A percentile compares a stretch with the other conserved stretches of the same genome.
Conservation (phyloP, 2,888 invertebrate genomes). For the Rutpela maculata region DNA sequence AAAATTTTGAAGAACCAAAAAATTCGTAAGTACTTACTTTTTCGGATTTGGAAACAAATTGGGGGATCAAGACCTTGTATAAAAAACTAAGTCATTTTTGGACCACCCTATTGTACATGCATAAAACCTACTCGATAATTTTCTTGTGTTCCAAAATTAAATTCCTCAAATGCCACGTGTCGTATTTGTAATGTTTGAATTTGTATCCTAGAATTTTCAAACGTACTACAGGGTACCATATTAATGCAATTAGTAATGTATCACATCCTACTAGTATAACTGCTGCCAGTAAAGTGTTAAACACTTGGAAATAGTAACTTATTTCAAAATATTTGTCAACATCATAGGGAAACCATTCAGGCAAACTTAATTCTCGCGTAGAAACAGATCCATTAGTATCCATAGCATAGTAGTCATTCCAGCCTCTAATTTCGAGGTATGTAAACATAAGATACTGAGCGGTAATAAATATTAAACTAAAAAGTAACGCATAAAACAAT, state of each 20-base stretch:
- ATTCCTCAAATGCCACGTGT: neutral
- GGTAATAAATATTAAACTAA: neutral
- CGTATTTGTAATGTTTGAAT: neutral
- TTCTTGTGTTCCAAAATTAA: slow-evolving; percentile 37
- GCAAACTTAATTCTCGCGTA: neutral
- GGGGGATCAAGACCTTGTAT: no score
- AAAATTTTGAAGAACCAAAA: no score
- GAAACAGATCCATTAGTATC: neutral
- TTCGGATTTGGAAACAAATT: no score
- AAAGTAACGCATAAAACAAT: neutral
- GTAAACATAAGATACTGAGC: neutral
- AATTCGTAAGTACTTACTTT: no score
- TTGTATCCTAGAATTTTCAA: slow-evolving; percentile 18
- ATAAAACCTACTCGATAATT: slow-evolving; percentile 29
- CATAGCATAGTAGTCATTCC: no score
- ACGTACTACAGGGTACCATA: slow-evolving; percentile 8
- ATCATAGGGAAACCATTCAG: slow-evolving; percentile 23
- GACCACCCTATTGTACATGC: no score
- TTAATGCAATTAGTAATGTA: neutral
- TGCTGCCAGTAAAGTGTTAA: neutral
- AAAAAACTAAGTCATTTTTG: no score
- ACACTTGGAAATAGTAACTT: neutral
- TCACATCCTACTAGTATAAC: neutral
- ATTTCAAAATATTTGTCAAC: neutral
- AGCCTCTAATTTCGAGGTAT: neutral